These are phyloP conservation scores for Parnassius mnemosyne DNA, from an alignment of 2,888 invertebrate species.

Conservation along the genomic window DNA sequence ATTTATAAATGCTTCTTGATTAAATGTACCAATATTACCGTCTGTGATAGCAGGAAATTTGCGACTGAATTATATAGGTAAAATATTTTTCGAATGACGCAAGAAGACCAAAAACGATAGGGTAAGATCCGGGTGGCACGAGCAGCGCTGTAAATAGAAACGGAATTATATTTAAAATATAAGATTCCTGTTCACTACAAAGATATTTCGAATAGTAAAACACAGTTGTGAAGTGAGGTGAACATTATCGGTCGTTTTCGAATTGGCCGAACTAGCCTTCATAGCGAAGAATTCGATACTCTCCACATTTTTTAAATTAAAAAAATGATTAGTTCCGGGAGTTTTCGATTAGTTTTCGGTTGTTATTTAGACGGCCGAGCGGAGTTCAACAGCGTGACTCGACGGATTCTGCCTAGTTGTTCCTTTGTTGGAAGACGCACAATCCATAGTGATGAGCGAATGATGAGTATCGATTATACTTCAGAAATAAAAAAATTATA, in stretches of 20 bases:
- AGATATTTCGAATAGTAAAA: conserved; percentile 8
- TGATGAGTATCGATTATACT: no score
- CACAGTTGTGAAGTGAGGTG: conserved; percentile 4
- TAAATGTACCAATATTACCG: conserved; percentile 6
- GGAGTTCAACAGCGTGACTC: conserved; percentile 61
- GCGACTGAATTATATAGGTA: conserved; percentile 42
- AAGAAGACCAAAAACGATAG: conserved; percentile 46
- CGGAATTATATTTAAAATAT: conserved; percentile 25
- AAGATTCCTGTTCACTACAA: conserved; percentile 16
- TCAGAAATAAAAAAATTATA: no score
- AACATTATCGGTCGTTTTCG: conserved; percentile 32
- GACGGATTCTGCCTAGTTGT: conserved; percentile 64
- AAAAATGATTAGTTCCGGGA: conserved; percentile 74
- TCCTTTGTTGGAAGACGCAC: conserved; percentile 62
- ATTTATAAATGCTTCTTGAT: no score
- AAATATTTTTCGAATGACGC: conserved; percentile 29
- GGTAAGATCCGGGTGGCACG: conserved; percentile 51
- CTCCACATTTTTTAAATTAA: conserved; percentile 63
- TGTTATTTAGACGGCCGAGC: conserved; percentile 46
- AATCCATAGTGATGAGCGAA: conserved; percentile 33
- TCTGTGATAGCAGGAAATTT: conserved; percentile 28
- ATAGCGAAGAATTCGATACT: conserved; percentile 51
- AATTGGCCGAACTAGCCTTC: conserved; percentile 44
- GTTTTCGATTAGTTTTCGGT: conserved; percentile 74
- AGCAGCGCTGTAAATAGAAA: conserved; percentile 24